These are phyloP conservation scores for Macrochelys suwanniensis DNA, from an alignment of 2,797 vertebrate species.

Conservation along the genomic window DNA sequence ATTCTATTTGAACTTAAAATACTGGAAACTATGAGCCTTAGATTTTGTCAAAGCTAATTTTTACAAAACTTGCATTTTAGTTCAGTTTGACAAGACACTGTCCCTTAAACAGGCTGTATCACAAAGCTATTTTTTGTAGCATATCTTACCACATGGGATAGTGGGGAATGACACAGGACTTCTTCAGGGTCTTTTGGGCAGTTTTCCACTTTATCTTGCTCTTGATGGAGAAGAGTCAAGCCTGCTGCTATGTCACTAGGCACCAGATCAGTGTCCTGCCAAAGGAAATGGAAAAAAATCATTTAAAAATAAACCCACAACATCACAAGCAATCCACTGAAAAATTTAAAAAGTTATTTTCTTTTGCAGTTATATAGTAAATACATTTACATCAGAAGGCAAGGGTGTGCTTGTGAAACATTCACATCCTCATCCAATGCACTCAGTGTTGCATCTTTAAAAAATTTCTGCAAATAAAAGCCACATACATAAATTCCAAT, in stretches of 20 bases:
- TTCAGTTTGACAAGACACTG: neutral
- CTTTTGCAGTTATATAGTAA: neutral
- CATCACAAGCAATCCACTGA: rapidly evolving
- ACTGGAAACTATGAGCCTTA: neutral
- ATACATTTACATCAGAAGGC: neutral
- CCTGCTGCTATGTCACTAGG: conserved; percentile 96
- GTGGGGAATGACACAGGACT: conserved; percentile 83
- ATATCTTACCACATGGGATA: conserved; percentile 83
- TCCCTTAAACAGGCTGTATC: neutral
- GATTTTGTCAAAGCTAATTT: neutral
- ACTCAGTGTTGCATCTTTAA: neutral
- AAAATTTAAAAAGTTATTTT: neutral
- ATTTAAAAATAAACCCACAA: rapidly evolving
- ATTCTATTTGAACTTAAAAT: neutral
- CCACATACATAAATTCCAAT: neutral
- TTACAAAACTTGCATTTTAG: neutral
- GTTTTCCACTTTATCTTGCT: conserved; percentile 91
- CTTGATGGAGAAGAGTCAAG: conserved; percentile 94
- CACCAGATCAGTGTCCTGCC: conserved; percentile 96
- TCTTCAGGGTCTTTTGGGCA: conserved; percentile 86
- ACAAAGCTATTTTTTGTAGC: neutral
- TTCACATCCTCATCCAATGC: neutral
- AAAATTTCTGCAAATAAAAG: neutral
- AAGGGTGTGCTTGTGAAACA: neutral
- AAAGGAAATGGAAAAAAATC: neutral